Evolutionary conservation across 2,113 vertebrate genomes (phyloP), one percentile per base, ranked within the genome.

Genomic region (Syngnathus scovelli): DNA sequence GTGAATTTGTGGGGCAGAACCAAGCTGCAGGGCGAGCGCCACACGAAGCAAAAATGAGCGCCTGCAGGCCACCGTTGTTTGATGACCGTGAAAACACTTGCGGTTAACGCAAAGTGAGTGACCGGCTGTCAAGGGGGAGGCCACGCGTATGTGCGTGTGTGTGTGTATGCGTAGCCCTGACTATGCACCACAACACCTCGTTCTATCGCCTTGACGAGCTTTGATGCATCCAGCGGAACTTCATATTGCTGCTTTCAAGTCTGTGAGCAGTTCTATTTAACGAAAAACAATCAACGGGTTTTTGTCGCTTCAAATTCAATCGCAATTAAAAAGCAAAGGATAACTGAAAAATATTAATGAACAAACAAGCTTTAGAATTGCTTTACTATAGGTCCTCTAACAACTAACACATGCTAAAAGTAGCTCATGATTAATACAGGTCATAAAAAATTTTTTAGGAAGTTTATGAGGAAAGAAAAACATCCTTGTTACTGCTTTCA

Each of bases 1-100:
- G 88, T 76, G 85, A 87, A 83, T 91, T 89, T 91, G 89, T 91
- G 88, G 89, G 87, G 88, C 90, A 88, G 88, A 91, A 90, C 88
- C 74, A 56, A 82, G 85, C 87, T 70, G 66, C 78, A 11, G 85
- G 55, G 88, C 86, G 48, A 75, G 84, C 85, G 80, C 79, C 76
- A 77, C 82, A 83, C 79, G 41, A 83, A 85, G 78, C 37, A 60
- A 83, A 62, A 87, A 89, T 88, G 87, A 86, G 87, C 85, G 86
- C 86, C 88, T 89, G 70, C 67, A 78, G 88, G 88, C 86, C 84
- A 70, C 84, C 83, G 70, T 82, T 88, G 89, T 82, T 87, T 88
- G 86, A 88, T 89, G 88, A 85, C 87, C 86, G 88, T 86, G 86
- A 88, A 88, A 89, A 88, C 83, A 88, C 84, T 85, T 55, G 87